phyloP scores from a whole-genome alignment of 1,140 invertebrate species.

The Aporrectodea caliginosa region DNA sequence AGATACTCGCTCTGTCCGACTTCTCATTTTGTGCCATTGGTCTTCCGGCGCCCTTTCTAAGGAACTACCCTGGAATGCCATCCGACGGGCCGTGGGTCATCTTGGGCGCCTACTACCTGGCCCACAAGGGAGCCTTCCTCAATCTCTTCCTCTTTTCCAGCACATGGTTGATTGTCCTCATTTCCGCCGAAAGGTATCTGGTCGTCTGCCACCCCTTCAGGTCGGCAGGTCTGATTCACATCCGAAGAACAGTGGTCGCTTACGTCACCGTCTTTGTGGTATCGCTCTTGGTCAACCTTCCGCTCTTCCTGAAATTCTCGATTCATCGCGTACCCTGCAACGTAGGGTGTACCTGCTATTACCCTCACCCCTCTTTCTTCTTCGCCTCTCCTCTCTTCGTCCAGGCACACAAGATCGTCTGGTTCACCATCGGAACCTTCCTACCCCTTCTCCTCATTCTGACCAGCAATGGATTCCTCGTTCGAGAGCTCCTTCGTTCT shows the following conservation, averaged over 20 bases:
- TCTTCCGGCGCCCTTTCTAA: constrained; percentile 9
- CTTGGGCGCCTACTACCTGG: not conserved
- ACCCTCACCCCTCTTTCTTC: not conserved
- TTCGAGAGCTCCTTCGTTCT: not conserved
- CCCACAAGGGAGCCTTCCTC: not conserved
- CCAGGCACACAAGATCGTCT: not conserved
- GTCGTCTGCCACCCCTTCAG: not conserved
- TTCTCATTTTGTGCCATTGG: not conserved
- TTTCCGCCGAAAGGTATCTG: not conserved
- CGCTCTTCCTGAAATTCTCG: not conserved
- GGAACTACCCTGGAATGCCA: not conserved
- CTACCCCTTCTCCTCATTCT: not conserved
- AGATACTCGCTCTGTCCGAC: not conserved
- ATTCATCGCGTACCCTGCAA: not conserved
- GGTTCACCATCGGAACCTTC: not conserved
- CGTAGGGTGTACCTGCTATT: not conserved
- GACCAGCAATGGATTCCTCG: not conserved
- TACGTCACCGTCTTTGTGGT: not conserved
- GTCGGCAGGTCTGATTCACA: not conserved
- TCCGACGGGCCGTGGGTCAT: not conserved
- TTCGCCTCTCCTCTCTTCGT: not conserved
- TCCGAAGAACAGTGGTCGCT: not conserved
- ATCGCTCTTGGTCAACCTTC: not conserved
- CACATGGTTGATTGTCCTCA: not conserved
- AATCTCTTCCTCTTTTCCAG: not conserved